Conservation (phyloP, 2,797 vertebrate species). For the Coilia nasus region DNA sequence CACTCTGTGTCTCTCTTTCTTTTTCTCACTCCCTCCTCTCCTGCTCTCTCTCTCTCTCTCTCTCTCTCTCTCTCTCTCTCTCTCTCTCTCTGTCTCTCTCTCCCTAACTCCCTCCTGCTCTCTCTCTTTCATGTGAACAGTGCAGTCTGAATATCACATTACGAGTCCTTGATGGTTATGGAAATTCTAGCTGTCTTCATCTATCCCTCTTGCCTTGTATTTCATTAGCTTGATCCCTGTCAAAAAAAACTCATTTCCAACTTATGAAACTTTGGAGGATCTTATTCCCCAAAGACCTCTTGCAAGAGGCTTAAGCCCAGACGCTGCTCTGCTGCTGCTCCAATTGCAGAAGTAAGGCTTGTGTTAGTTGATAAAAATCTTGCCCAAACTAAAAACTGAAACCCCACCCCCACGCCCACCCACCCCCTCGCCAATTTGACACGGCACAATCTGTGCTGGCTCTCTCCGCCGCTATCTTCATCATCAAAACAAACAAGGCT, state of each 20-base stretch:
- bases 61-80: too few species aligned
- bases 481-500: slow-evolving; percentile 18
- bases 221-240: not conserved
- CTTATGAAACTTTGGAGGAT: not conserved
- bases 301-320: slow-evolving; percentile 5
- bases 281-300: not conserved
- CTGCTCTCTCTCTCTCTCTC: too few species aligned
- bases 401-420: not conserved
- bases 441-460: not conserved
- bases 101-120: not conserved
- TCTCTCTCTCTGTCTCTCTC: too few species aligned
- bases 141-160: not conserved
- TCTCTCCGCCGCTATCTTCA: not conserved
- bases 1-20: too few species aligned
- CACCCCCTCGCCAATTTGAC: not conserved
- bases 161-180: slow-evolving; percentile 5
- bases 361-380: slow-evolving; percentile 16
- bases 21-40: too few species aligned
- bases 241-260: not conserved
- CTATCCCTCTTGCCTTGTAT: not conserved
- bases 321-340: not conserved
- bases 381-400: not conserved
- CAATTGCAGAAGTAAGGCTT: not conserved
- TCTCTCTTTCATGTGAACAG: not conserved
- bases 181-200: not conserved